Conservation (phyloP, 2,888 invertebrate species). For the Sminthurinus aureus region DNA sequence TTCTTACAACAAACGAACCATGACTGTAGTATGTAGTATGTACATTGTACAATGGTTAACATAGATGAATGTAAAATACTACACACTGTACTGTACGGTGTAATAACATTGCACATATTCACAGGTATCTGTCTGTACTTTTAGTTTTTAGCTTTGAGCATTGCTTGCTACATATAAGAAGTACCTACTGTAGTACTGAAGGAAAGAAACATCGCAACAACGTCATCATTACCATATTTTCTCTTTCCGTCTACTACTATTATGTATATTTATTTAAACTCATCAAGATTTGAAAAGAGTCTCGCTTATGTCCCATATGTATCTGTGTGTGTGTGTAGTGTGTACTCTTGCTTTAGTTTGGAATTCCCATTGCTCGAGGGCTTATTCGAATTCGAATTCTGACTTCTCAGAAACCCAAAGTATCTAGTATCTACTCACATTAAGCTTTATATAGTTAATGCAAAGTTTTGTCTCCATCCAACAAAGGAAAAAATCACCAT, state of each 20-base stretch:
- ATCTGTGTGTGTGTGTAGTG: too few relatives aligned
- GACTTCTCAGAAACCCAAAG: too few relatives aligned
- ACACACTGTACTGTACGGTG: background rate
- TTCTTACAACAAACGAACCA: too few relatives aligned
- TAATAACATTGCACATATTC: background rate
- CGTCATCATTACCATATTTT: conserved; percentile 67
- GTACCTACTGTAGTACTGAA: background rate
- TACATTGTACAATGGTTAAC: background rate
- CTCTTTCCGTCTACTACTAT: conserved; percentile 71
- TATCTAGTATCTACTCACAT: too few relatives aligned
- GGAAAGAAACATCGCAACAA: conserved; percentile 16
- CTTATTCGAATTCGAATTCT: too few relatives aligned
- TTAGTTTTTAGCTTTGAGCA: background rate
- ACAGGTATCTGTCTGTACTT: background rate
- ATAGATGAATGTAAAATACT: background rate
- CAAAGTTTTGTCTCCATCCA: too few relatives aligned
- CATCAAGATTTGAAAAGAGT: too few relatives aligned
- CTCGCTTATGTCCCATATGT: too few relatives aligned
- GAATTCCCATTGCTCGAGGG: too few relatives aligned
- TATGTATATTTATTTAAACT: background rate
- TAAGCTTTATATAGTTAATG: too few relatives aligned
- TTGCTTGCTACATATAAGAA: background rate
- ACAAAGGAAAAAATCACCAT: too few relatives aligned
- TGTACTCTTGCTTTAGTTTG: too few relatives aligned
- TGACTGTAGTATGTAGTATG: background rate